Percentiles rank a stretch among this genome's conserved stretches.
Conservation (phyloP, 1,140 invertebrate species). For the Monomorium pharaonis region DNA sequence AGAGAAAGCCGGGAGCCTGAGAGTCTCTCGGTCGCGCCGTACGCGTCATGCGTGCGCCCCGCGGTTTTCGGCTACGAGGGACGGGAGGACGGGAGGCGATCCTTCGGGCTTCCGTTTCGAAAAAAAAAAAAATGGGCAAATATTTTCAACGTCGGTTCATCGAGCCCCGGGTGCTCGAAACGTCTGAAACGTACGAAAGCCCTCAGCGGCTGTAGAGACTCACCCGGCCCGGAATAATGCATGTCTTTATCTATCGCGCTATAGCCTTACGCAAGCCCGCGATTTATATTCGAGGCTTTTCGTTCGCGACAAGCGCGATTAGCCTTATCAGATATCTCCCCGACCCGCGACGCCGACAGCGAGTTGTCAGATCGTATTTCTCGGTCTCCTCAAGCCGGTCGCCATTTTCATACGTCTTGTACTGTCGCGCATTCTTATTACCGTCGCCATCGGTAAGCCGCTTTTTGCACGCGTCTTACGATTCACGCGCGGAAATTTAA, state of each 20-base stretch:
- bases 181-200: constrained; percentile 10
- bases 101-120: background rate
- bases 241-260: constrained; percentile 46
- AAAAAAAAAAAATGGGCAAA: constrained; percentile 24
- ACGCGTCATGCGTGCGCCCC: background rate
- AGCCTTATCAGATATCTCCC: constrained; percentile 46
- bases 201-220: background rate
- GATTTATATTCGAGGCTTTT: constrained; percentile 57
- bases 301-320: constrained; percentile 48
- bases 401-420: constrained; percentile 32
- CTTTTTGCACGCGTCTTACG: background rate
- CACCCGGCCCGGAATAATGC: constrained; percentile 30
- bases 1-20: constrained; percentile 41
- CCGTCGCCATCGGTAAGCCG: constrained; percentile 16
- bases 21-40: background rate
- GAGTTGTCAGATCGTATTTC: constrained; percentile 51
- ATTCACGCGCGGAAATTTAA: constrained; percentile 31
- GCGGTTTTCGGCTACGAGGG: background rate
- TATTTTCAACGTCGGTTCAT: background rate
- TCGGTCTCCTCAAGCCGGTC: constrained; percentile 28
- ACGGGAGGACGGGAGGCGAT: no score
- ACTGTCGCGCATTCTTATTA: constrained; percentile 30
- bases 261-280: constrained; percentile 36
- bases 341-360: constrained; percentile 11
- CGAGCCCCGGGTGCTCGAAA: background rate